These are phyloP conservation scores for Euura saliciscinereae DNA, from an alignment of 1,140 invertebrate genomes.

Conservation along the genomic window DNA sequence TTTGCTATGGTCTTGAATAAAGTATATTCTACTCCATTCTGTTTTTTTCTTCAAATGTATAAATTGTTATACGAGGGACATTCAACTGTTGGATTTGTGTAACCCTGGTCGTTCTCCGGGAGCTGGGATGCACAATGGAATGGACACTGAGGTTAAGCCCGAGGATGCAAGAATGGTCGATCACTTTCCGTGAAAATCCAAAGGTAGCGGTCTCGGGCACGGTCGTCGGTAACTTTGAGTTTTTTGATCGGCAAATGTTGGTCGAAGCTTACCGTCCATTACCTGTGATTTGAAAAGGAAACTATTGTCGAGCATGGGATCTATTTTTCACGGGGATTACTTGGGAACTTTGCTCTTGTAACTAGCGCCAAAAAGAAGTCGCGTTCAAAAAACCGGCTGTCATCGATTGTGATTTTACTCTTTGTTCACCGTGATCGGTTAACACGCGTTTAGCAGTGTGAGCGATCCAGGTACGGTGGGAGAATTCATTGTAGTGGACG, in stretches of 20 bases:
- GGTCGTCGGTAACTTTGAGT: neutral
- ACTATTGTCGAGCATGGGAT: neutral
- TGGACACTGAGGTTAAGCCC: neutral
- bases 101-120: neutral
- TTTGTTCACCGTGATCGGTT: neutral
- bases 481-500: neutral
- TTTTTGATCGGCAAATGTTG: neutral
- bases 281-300: neutral
- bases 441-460: neutral
- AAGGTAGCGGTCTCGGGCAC: neutral
- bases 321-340: neutral
- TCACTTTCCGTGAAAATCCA: neutral
- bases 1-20: too few relatives aligned
- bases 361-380: too few relatives aligned
- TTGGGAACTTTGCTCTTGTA: neutral
- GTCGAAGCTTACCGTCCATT: neutral
- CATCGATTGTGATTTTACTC: neutral
- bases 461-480: neutral
- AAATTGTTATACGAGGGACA: too few relatives aligned
- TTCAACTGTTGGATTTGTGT: neutral
- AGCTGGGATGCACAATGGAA: neutral
- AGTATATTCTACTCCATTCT: too few relatives aligned
- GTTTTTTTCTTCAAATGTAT: too few relatives aligned
- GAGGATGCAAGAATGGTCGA: neutral
- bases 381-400: neutral